These are phyloP conservation scores for Zaprionus kolodkinae DNA, from an alignment of 1,140 invertebrate species.

Conservation along the genomic window DNA sequence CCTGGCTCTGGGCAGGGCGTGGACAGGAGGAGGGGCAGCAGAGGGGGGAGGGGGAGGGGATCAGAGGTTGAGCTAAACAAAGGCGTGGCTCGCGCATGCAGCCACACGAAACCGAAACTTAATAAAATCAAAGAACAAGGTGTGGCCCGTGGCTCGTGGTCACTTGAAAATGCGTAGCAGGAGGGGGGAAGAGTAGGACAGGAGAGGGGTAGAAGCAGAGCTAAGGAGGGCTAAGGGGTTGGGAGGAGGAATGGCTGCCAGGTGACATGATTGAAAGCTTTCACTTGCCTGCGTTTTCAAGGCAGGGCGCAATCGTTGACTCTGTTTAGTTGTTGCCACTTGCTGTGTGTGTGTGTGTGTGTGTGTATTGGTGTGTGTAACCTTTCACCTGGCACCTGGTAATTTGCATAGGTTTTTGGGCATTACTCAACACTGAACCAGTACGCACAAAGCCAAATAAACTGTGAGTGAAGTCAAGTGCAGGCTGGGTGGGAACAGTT, in stretches of 20 bases:
- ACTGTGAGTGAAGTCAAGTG: constrained; percentile 12
- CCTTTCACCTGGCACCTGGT: constrained; percentile 11
- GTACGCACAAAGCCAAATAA: constrained; percentile 27
- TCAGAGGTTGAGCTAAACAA: constrained; percentile 30
- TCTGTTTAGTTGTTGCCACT: constrained; percentile 6
- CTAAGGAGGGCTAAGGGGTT: background rate
- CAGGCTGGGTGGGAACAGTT: too few relatives aligned
- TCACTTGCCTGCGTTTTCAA: constrained; percentile 77
- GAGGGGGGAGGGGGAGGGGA: background rate
- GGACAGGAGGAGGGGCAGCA: too few relatives aligned
- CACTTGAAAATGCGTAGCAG: constrained; percentile 60
- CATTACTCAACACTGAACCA: constrained; percentile 1
- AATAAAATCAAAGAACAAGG: constrained; percentile 79
- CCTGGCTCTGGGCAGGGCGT: constrained; percentile 26
- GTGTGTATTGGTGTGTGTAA: background rate
- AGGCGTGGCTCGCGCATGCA: constrained; percentile 25
- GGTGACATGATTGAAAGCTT: constrained; percentile 76
- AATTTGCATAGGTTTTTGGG: constrained; percentile 64
- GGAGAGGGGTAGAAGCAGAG: constrained; percentile 5
- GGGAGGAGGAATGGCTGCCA: constrained; percentile 38
- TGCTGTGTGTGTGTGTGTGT: background rate
- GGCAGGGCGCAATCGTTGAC: constrained; percentile 47
- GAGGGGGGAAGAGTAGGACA: background rate
- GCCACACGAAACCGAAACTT: constrained; percentile 65
- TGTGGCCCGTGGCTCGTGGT: constrained; percentile 57